A percentile compares a stretch with the other conserved stretches of the same genome.
phyloP scores from a whole-genome alignment of 2,797 vertebrate species.

The Hirundo rustica region DNA sequence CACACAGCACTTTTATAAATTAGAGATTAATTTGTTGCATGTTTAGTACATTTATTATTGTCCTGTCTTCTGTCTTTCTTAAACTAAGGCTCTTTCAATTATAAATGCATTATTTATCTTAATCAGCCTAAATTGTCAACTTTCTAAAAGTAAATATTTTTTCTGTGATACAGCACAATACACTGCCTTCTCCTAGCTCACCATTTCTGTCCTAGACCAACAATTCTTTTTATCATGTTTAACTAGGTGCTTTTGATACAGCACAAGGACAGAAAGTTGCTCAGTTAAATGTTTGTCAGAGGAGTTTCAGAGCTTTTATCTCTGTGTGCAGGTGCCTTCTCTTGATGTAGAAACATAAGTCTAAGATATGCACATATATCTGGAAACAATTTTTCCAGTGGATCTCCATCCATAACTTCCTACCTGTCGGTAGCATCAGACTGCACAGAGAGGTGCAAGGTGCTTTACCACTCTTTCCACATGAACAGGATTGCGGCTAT shows the following conservation, averaged over 20 bases:
- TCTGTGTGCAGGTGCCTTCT: background rate
- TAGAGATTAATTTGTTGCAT: background rate
- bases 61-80: background rate
- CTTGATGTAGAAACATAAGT: background rate
- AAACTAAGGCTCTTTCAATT: background rate
- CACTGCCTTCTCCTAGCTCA: background rate
- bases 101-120: background rate
- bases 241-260: background rate
- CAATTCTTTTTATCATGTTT: background rate
- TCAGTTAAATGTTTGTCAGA: background rate
- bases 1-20: background rate
- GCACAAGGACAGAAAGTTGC: background rate
- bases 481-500: background rate
- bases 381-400: background rate
- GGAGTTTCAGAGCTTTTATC: background rate
- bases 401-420: background rate
- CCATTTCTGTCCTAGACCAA: background rate
- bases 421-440: background rate
- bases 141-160: background rate
- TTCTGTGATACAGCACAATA: background rate
- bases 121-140: background rate
- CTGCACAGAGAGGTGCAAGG: background rate
- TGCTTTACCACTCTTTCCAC: background rate
- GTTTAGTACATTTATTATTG: background rate
- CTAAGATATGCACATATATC: background rate